Conservation (phyloP, 1,140 invertebrate genomes). For the Acromyrmex heyeri region DNA sequence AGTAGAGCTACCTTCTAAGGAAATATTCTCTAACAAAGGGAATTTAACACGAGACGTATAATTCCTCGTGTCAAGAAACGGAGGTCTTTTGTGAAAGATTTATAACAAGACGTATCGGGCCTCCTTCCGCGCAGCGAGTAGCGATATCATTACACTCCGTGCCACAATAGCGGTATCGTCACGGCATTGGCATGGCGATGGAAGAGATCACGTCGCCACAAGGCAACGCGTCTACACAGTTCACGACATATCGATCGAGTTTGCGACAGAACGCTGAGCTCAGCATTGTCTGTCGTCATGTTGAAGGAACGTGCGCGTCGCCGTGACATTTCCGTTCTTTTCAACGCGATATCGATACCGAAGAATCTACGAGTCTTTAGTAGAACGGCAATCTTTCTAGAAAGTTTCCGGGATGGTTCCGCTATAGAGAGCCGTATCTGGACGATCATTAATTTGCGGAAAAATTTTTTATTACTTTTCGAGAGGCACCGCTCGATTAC, state of each 20-base stretch:
- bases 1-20: background rate
- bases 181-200: constrained; percentile 42
- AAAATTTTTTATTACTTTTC: constrained; percentile 42
- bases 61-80: background rate
- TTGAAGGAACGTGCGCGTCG: constrained; percentile 35
- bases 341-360: constrained; percentile 33
- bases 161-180: constrained; percentile 45
- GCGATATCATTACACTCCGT: constrained; percentile 37
- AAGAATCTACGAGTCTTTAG: background rate
- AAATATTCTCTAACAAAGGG: constrained; percentile 12
- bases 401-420: background rate
- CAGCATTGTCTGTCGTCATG: constrained; percentile 51
- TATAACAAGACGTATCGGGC: constrained; percentile 25
- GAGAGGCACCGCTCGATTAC: background rate
- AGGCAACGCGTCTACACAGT: constrained; percentile 50
- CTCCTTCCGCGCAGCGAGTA: background rate
- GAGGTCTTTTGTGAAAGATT: constrained; percentile 34
- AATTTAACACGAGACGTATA: constrained; percentile 5
- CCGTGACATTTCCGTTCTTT: constrained; percentile 51
- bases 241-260: constrained; percentile 56
- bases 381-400: background rate
- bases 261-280: constrained; percentile 46
- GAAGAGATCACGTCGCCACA: constrained; percentile 38
- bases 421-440: background rate
- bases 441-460: background rate